phyloP scores from a whole-genome alignment of 2,113 vertebrate genomes.

The Pelvicachromis taeniatus region DNA sequence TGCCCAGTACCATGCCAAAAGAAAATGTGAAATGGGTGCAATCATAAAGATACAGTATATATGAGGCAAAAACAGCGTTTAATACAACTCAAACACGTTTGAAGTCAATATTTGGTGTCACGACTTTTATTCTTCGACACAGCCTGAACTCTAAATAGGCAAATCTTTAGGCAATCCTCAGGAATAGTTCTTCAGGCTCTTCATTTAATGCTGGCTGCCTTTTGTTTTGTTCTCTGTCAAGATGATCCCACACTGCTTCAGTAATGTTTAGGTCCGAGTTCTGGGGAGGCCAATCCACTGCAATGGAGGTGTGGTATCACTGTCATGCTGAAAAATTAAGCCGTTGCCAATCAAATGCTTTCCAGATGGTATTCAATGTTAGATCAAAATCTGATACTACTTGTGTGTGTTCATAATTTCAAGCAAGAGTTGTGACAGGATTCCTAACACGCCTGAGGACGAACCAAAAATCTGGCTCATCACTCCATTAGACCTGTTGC shows the following conservation, averaged over 20 bases:
- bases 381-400: background rate
- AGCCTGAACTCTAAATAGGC: background rate
- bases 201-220: background rate
- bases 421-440: no score
- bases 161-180: background rate
- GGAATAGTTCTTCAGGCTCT: background rate
- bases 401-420: background rate
- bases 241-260: background rate
- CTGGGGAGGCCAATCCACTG: background rate
- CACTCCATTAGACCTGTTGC: background rate
- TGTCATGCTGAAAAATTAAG: no score
- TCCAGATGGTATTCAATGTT: background rate
- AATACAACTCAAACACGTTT: background rate
- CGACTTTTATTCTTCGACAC: background rate
- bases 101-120: background rate
- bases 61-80: background rate
- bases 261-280: background rate
- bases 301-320: no score
- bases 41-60: background rate
- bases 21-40: background rate
- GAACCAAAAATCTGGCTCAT: background rate
- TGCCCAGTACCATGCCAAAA: background rate
- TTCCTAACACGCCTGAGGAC: no score
- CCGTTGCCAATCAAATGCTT: background rate
- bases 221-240: background rate